Conservation (phyloP, 2,797 vertebrate genomes). For the Caiman crocodilus region DNA sequence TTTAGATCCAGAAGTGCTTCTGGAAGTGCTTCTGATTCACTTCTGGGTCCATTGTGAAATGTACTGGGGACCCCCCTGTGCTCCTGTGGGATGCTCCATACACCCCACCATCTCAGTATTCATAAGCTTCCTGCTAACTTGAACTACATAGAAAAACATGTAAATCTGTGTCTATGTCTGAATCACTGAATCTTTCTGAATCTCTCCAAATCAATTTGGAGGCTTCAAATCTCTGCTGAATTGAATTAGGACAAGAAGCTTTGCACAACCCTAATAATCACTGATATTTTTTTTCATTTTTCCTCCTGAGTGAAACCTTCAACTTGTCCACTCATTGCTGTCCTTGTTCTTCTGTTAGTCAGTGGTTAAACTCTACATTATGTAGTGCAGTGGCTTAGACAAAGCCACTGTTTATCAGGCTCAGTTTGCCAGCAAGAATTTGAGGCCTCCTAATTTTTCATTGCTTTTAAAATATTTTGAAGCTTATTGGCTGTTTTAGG, state of each 20-base stretch:
- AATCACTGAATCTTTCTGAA: no score
- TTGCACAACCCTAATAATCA: no score
- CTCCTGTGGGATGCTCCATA: no score
- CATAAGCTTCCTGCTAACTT: no score
- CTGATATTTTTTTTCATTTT: background rate
- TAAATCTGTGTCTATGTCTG: no score
- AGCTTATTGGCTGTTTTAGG: accelerated
- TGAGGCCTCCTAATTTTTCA: background rate
- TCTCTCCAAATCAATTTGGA: no score
- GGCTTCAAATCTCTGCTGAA: background rate
- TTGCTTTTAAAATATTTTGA: accelerated
- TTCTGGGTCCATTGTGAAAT: no score
- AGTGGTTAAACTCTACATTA: background rate
- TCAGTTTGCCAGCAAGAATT: background rate
- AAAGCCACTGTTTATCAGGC: accelerated
- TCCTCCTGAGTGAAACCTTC: background rate
- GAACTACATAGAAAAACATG: no score
- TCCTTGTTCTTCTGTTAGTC: accelerated
- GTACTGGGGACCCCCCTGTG: no score
- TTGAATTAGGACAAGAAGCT: background rate
- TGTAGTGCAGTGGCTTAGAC: background rate
- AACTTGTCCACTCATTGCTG: accelerated
- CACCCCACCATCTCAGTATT: no score
- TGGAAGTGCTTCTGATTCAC: no score
- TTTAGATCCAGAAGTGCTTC: no score